Conservation (phyloP, 2,888 invertebrate species). For the Chaetoderma sp. region DNA sequence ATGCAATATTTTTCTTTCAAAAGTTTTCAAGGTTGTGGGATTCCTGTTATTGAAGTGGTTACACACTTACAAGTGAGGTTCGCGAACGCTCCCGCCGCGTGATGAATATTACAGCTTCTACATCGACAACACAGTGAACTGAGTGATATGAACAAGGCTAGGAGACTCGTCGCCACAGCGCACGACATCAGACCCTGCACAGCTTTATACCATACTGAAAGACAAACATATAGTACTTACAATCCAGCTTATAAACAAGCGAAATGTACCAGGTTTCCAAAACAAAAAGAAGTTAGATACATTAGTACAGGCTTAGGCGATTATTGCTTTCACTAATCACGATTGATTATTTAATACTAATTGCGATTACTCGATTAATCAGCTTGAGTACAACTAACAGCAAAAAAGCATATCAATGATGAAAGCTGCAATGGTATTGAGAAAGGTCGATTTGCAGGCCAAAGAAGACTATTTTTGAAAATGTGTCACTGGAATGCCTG, state of each 20-base stretch:
- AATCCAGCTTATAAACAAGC: too few relatives aligned
- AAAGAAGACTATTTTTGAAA: too few relatives aligned
- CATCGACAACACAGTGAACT: constrained; percentile 59
- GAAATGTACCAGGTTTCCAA: background rate
- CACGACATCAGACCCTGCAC: constrained; percentile 60
- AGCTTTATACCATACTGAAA: constrained; percentile 62
- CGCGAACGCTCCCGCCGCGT: constrained; percentile 55
- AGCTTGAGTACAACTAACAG: background rate
- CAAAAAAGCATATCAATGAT: too few relatives aligned
- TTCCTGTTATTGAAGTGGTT: too few relatives aligned
- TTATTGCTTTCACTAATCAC: too few relatives aligned
- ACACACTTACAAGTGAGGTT: constrained; percentile 59
- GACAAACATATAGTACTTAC: background rate
- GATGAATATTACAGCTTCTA: constrained; percentile 57
- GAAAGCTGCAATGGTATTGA: too few relatives aligned
- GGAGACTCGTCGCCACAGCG: constrained; percentile 52
- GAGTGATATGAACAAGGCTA: constrained; percentile 55
- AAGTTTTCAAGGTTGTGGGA: too few relatives aligned
- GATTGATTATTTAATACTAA: background rate
- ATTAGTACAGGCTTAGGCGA: too few relatives aligned
- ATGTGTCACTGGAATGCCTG: too few relatives aligned
- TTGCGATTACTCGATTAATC: too few relatives aligned
- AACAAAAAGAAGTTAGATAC: background rate
- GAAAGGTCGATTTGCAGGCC: too few relatives aligned
- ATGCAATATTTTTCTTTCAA: too few relatives aligned